Base-by-base conservation (phyloP, 2,888 invertebrate species). In the Volucella zonaria region DNA sequence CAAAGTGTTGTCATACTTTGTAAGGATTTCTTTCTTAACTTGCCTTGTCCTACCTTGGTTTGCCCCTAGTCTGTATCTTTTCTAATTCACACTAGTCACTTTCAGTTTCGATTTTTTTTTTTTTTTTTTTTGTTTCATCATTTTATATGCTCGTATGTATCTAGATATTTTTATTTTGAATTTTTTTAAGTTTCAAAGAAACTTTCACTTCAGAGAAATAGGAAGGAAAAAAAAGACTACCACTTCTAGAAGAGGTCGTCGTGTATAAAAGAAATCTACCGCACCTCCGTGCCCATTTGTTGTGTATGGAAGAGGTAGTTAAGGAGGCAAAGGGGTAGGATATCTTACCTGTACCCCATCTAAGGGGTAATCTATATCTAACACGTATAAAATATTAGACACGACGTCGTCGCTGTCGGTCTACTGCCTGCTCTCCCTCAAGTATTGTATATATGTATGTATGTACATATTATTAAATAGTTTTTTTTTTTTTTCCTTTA, bases 341-440 rank as follows among this genome's bases (percentile, higher is more conserved):
- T 67, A 62, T 74, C 62, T 62, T 81, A 85, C 85, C 85, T 85
- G 76, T 81, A 67, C 73, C 76, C 81, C 85, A 81, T 81, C 71
- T 67, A 85, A 75, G 74, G 80, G 75, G 74, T 85, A 85, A 85
- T 81, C 85, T 81, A 85, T 85, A 67, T 85, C 81, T 81, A 73
- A 77, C 76, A 85, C 73, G 76, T 81, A 81, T 73, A 85, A 73
- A 77, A 73, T 58, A 64, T 83, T 79, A 85, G 85, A 85, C 85
- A 76, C 64, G 71, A 80, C 76, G 75, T 71, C 75, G 79, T 70
- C 54, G 31, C 66, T 45, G 85, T 85, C 81, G 71, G 76, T 81
- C 58, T 23, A 23, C 23, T 2, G 23, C 23, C 23, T 70, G 68
- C 70, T 75, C 42, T 61, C 51, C 31, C 40, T 62, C 40, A 43